Conservation (phyloP, 2,113 vertebrate species). For the Syrrhaptes paradoxus region DNA sequence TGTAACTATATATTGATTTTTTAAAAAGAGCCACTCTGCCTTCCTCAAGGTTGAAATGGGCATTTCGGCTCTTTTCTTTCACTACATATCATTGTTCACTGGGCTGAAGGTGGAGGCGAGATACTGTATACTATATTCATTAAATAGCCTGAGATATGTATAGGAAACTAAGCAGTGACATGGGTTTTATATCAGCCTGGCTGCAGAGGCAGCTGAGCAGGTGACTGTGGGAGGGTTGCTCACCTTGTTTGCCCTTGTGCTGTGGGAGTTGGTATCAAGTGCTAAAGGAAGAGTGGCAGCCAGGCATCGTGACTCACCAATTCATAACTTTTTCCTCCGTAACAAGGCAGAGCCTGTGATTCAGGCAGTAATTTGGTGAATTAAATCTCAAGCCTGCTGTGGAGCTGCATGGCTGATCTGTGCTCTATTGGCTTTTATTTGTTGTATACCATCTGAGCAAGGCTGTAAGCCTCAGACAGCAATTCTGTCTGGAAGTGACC, state of each 20-base stretch:
- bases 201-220: slow-evolving; percentile 15
- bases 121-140: background rate
- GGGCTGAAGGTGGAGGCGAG: background rate
- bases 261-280: slow-evolving; percentile 24
- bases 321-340: slow-evolving; percentile 35
- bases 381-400: background rate
- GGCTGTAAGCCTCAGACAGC: background rate
- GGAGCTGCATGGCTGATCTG: background rate
- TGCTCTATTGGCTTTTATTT: background rate
- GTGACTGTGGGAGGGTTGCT: slow-evolving; percentile 25
- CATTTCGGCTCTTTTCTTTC: background rate
- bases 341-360: background rate
- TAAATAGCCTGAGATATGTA: background rate
- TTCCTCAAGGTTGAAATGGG: background rate
- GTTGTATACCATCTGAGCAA: background rate
- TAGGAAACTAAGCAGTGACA: background rate
- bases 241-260: slow-evolving; percentile 12
- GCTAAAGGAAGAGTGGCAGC: slow-evolving; percentile 31
- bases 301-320: slow-evolving; percentile 44
- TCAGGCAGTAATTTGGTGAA: background rate
- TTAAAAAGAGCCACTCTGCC: background rate
- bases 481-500: background rate
- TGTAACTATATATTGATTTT: background rate
- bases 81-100: background rate
- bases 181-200: background rate